Conservation (phyloP, 2,888 invertebrate genomes). For the Invenusta paracnida region DNA sequence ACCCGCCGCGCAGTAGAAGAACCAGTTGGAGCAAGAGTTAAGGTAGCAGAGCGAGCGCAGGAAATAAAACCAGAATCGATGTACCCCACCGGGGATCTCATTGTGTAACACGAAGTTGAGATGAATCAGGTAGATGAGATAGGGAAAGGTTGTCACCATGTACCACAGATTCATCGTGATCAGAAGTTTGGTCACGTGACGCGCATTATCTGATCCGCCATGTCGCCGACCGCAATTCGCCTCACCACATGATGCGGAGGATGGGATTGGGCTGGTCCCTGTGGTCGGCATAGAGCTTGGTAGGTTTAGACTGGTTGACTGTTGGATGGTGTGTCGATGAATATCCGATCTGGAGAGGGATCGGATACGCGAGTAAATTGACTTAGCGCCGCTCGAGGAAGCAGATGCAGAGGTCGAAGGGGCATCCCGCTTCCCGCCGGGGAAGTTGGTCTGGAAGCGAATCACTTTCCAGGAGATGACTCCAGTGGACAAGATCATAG, state of each 20-base stretch:
- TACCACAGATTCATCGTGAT: slow-evolving; percentile 41
- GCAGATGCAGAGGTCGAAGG: neutral
- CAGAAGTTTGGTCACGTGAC: slow-evolving; percentile 40
- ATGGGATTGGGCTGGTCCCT: neutral
- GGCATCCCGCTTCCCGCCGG: neutral
- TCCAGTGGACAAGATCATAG: slow-evolving; percentile 40
- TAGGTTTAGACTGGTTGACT: neutral
- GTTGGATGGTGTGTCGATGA: neutral
- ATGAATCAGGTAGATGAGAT: slow-evolving; percentile 43
- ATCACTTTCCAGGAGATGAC: slow-evolving; percentile 33
- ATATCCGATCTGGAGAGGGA: neutral
- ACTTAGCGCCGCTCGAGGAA: neutral
- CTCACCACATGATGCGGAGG: neutral
- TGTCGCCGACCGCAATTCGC: slow-evolving; percentile 11
- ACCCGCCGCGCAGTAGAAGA: slow-evolving; percentile 42
- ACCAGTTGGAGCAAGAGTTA: slow-evolving; percentile 41
- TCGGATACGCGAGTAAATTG: slow-evolving; percentile 10
- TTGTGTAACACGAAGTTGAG: slow-evolving; percentile 41
- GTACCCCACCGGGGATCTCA: slow-evolving; percentile 18
- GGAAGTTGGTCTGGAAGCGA: neutral
- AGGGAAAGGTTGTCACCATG: slow-evolving; percentile 41
- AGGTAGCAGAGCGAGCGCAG: slow-evolving; percentile 41
- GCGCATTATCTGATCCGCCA: slow-evolving; percentile 32
- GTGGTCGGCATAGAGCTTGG: neutral
- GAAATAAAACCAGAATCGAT: slow-evolving; percentile 42